Evolutionary conservation across 92 coral and sea anemone genomes (phyloP), one percentile per base, ranked within the genome.

Genomic region (Porites evermanni): DNA sequence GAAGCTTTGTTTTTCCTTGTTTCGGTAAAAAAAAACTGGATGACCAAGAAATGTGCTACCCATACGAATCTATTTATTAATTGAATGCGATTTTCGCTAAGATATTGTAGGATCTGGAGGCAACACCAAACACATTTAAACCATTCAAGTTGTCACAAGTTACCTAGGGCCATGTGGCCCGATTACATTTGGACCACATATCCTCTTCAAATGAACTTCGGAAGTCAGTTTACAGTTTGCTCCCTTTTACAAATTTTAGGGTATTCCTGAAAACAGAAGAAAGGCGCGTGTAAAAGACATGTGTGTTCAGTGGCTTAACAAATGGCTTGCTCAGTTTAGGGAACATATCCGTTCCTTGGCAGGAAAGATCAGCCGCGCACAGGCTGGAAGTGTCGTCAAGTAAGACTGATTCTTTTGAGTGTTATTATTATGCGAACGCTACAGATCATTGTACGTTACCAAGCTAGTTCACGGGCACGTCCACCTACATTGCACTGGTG

Each of bases 321-420:
- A 95, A 60, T 95, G 99, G 99, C 82, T 95, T 75, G 70, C 81
- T 2, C 97, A 86, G 91, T 95, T 97, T 51, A 90, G 93, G 69
- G 88, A 95, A 61, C 99, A 97, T 85, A 97, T 97, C 64, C 89
- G 94, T 63, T 88, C 99, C 18, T 78, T 97, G 20, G 98, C 99
- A 67, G 98, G 99, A 79, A 95, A 93, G 78, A 97, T 97, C 73
- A 90, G 96, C 79, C 97, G 99, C 19, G 99, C 99, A 11, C 94
- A 91, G 83, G 91, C 98, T 61, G 99, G 99, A 3, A 94, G 93
- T 53, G 95, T 97, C 12, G 96, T 97, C 86, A 97, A 95, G 99
- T 97, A 84, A 47, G 95, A 88, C 3, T n/a, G 12, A 54, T 3
- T 53, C 10, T 32, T 56, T 14, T 7, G 16, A 17, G 5, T 56